Evolutionary conservation across 2,888 invertebrate genomes (phyloP).

Genomic region (Drosophila pseudotalamancana): DNA sequence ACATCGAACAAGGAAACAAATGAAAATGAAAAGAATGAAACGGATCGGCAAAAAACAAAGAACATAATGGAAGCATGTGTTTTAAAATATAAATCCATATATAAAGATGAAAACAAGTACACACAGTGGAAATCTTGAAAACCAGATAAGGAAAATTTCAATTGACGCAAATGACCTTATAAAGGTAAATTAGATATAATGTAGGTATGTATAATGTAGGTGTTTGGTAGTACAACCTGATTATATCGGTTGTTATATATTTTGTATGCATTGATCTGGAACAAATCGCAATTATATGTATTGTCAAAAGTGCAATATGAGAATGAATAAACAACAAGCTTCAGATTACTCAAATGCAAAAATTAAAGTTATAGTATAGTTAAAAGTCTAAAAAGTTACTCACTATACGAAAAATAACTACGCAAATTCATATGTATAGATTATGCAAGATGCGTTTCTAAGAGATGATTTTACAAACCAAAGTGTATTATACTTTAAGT

Average conservation of each 20-base stretch:
- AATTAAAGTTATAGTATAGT: no score
- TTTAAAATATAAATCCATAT: background rate
- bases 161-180: background rate
- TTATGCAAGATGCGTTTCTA: no score
- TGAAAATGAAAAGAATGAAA: background rate
- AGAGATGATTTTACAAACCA: no score
- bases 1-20: constrained; percentile 8
- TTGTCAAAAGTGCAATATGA: no score
- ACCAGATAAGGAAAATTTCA: background rate
- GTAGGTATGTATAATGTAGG: background rate
- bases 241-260: background rate
- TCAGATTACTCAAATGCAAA: no score
- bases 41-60: background rate
- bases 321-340: no score
- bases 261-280: background rate
- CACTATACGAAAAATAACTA: no score
- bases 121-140: background rate
- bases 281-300: background rate
- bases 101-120: background rate
- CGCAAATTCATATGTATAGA: no score
- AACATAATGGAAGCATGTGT: background rate
- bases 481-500: no score
- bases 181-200: background rate
- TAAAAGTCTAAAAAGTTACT: no score
- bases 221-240: background rate